Base-by-base conservation (phyloP, 2,888 invertebrate species). In the Eupithecia inturbata region DNA sequence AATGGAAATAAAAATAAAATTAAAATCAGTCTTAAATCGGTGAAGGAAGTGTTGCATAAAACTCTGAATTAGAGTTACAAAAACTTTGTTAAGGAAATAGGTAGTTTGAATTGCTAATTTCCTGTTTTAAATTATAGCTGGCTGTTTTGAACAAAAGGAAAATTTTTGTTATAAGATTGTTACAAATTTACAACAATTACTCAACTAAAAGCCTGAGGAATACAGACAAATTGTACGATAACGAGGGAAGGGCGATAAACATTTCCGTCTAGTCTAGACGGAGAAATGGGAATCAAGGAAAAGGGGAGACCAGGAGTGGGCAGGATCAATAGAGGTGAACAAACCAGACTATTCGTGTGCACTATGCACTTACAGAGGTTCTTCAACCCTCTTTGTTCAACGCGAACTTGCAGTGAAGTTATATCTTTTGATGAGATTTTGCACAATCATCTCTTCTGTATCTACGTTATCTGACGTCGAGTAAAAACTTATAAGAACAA, bases 41-140 rank as follows among this genome's bases (percentile, higher is more conserved):
- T 75, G 78, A 69, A 77, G 68, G 76, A 80, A 80, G 73, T 68
- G 79, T 84, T 83, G 80, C 81, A 78, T 81, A 80, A 81, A 82
- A 45, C 63, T 74, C 76, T 64, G 67, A 71, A 74, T 79, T 53
- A 57, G 72, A 81, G 74, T 78, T 79, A 71, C 74, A 63, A 53
- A 70, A 41, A 53, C 69, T 57, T 64, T 39, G 16, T 60, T 66
- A 49, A 72, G 70, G 74, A 66, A 49, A 70, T 64, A n/a, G n/a
- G n/a, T n/a, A n/a, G 14, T 64, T 64, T 49, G 49, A 60, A 72
- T 19, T 28, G 60, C 26, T 53, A 41, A 39, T 69, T 69, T 72
- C 69, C 72, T 70, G 63, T 28, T 72, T 41, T 36, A 57, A 57
- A 39, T 36, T 28, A 60, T 16, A 28, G 22, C n/a, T n/a, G 22